A percentile compares a stretch with the other conserved stretches of the same genome.
These are phyloP conservation scores for Lasiommata megera DNA, from an alignment of 2,888 invertebrate genomes.

Conservation along the genomic window DNA sequence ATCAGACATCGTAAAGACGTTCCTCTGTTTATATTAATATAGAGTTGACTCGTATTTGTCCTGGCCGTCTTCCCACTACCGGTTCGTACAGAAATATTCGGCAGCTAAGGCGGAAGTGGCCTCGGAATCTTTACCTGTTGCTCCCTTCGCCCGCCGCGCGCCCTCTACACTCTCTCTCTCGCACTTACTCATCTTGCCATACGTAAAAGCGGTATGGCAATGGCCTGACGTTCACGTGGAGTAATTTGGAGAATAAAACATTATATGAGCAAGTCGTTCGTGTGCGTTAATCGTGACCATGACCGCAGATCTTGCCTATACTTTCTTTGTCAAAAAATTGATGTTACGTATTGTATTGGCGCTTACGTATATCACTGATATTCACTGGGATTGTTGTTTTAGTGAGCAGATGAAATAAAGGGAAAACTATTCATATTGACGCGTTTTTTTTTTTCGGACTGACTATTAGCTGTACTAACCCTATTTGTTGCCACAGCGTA, in stretches of 20 bases:
- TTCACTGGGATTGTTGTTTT: background rate
- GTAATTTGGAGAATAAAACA: slow-evolving; percentile 74
- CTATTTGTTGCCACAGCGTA: no score
- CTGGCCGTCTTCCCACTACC: slow-evolving; percentile 79
- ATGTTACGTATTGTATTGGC: slow-evolving; percentile 4
- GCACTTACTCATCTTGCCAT: slow-evolving; percentile 45
- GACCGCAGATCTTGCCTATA: slow-evolving; percentile 67
- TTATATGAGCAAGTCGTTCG: slow-evolving; percentile 62
- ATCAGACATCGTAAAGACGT: slow-evolving; percentile 1
- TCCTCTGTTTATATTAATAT: slow-evolving; percentile 12
- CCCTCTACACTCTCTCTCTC: slow-evolving; percentile 60
- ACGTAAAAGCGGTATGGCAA: slow-evolving; percentile 50
- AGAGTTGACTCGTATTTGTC: slow-evolving; percentile 52
- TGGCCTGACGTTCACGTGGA: slow-evolving; percentile 44
- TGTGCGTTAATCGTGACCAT: slow-evolving; percentile 55
- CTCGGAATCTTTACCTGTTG: slow-evolving; percentile 82
- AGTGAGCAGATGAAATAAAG: background rate
- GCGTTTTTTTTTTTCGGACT: no score
- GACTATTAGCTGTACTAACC: no score
- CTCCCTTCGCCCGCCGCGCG: slow-evolving; percentile 75
- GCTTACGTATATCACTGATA: background rate
- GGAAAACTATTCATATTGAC: background rate
- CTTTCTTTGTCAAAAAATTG: slow-evolving; percentile 58
- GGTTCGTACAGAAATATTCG: slow-evolving; percentile 82
- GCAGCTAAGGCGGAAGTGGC: slow-evolving; percentile 82